A percentile compares a stretch with the other conserved stretches of the same genome.
Conservation (phyloP, 2,113 vertebrate species). For the Mus pahari region DNA sequence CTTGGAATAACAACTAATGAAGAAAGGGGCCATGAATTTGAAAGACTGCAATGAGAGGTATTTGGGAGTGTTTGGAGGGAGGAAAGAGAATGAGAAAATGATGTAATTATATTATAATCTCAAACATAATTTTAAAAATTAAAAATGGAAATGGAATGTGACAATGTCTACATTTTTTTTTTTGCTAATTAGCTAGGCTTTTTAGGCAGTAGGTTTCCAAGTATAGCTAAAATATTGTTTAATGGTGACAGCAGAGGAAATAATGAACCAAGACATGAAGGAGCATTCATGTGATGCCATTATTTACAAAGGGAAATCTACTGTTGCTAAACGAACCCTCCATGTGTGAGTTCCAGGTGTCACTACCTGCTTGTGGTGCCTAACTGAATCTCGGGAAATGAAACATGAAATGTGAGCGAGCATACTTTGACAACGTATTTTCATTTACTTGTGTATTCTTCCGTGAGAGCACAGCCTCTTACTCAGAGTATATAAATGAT, state of each 20-base stretch:
- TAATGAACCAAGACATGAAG: background rate
- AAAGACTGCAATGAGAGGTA: background rate
- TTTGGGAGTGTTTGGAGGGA: background rate
- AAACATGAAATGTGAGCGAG: conserved; percentile 38
- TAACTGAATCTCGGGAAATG: conserved; percentile 28
- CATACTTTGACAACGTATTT: conserved; percentile 43
- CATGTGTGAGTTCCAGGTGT: conserved; percentile 44
- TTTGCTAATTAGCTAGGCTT: background rate
- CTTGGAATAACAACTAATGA: background rate
- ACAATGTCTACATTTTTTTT: background rate
- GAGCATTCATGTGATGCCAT: background rate
- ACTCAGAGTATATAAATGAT: conserved; percentile 56
- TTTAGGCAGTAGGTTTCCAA: background rate
- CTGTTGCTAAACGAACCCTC: conserved; percentile 51
- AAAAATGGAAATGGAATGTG: background rate
- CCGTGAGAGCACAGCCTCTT: conserved; percentile 17
- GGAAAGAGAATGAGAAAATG: background rate
- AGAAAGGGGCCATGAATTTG: background rate
- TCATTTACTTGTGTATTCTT: conserved; percentile 43
- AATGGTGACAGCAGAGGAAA: background rate
- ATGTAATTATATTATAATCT: background rate
- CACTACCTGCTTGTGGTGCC: background rate
- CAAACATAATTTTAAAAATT: background rate
- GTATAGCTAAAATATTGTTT: background rate
- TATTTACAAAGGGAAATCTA: conserved; percentile 58